phyloP scores from a whole-genome alignment of 2,113 vertebrate genomes.

The Hemiprocne comata region DNA sequence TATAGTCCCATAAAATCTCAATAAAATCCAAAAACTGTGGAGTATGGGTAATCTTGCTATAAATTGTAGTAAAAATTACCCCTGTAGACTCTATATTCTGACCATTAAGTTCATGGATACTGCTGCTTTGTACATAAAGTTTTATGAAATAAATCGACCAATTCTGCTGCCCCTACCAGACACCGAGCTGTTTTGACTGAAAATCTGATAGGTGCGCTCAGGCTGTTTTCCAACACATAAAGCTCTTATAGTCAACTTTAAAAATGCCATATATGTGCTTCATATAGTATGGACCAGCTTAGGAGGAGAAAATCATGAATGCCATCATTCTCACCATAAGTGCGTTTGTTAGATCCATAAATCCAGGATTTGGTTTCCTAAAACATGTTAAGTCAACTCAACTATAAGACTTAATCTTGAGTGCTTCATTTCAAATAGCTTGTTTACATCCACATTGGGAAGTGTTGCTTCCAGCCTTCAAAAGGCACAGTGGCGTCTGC shows the following conservation, averaged over 20 bases:
- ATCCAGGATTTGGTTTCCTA: slow-evolving; percentile 25
- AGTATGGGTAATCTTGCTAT: slow-evolving; percentile 76
- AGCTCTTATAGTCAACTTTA: slow-evolving; percentile 61
- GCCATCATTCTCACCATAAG: background rate
- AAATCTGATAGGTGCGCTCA: slow-evolving; percentile 60
- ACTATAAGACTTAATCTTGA: slow-evolving; percentile 1
- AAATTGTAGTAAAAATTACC: slow-evolving; percentile 82
- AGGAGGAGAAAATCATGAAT: background rate
- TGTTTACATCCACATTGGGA: background rate
- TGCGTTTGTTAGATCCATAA: slow-evolving; percentile 43
- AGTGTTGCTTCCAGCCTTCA: background rate
- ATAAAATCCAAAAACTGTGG: slow-evolving; percentile 77
- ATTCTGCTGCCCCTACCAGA: slow-evolving; percentile 56
- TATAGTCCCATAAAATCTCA: slow-evolving; percentile 73
- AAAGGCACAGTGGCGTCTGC: background rate
- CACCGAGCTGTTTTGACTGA: slow-evolving; percentile 73
- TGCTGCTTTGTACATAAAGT: slow-evolving; percentile 82
- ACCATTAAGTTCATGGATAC: slow-evolving; percentile 78
- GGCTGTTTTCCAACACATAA: slow-evolving; percentile 47
- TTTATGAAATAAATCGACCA: slow-evolving; percentile 83
- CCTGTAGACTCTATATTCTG: slow-evolving; percentile 76
- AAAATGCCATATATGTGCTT: slow-evolving; percentile 1
- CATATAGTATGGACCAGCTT: background rate
- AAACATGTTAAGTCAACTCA: slow-evolving; percentile 20
- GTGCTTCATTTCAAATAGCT: background rate